Percentiles rank a stretch among this genome's conserved stretches.
Conservation (phyloP, 2,888 invertebrate genomes). For the Drosophila picticornis region DNA sequence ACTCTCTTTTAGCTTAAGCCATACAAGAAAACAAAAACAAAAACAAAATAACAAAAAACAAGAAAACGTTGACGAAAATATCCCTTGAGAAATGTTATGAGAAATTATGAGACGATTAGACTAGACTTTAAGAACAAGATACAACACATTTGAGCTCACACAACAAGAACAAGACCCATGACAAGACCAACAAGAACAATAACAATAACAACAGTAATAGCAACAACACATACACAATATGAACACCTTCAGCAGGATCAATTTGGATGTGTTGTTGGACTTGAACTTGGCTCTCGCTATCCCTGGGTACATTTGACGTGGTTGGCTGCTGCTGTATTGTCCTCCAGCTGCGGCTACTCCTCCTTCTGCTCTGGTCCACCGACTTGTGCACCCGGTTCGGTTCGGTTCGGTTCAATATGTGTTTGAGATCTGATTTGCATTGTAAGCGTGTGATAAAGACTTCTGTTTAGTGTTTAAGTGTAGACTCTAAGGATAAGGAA, state of each 20-base stretch:
- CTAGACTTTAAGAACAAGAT: conserved; percentile 58
- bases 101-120: conserved; percentile 55
- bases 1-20: conserved; percentile 62
- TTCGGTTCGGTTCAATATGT: conserved; percentile 28
- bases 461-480: conserved; percentile 71
- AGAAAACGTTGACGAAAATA: conserved; percentile 60
- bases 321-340: conserved; percentile 77
- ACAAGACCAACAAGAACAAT: conserved; percentile 26
- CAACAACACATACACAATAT: conserved; percentile 43
- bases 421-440: conserved; percentile 44
- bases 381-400: conserved; percentile 76
- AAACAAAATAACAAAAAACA: conserved; percentile 22
- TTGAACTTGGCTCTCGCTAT: conserved; percentile 32
- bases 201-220: conserved; percentile 24
- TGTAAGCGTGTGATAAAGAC: conserved; percentile 79
- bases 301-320: conserved; percentile 62
- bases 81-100: conserved; percentile 54
- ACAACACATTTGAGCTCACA: conserved; percentile 67
- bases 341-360: conserved; percentile 78
- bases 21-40: conserved; percentile 37
- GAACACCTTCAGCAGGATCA: conserved; percentile 41
- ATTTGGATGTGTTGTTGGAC: conserved; percentile 56
- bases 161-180: conserved; percentile 48
- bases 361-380: conserved; percentile 77
- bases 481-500: conserved; percentile 39